Percentiles rank a stretch among this genome's conserved stretches.
Conservation (phyloP, 2,113 vertebrate genomes). For the Megalops atlanticus region DNA sequence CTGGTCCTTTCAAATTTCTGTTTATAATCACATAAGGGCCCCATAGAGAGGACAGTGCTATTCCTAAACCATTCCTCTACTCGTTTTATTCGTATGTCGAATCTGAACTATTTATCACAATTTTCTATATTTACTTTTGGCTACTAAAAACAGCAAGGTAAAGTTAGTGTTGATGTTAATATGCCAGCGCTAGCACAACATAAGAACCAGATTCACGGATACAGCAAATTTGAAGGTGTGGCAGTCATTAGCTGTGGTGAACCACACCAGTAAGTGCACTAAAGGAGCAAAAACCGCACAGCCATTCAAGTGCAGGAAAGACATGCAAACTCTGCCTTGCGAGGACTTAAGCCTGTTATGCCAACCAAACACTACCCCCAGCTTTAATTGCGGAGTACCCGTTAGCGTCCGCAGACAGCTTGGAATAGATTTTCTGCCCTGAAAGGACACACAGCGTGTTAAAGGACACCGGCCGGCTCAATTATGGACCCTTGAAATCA, state of each 20-base stretch:
- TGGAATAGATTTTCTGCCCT: too few relatives aligned
- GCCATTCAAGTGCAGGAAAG: neutral
- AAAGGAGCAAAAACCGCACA: neutral
- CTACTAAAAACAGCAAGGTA: neutral
- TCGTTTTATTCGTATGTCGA: too few relatives aligned
- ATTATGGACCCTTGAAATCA: too few relatives aligned
- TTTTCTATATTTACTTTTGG: neutral
- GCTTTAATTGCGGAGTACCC: neutral
- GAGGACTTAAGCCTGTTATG: neutral
- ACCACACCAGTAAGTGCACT: neutral
- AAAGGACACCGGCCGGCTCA: neutral
- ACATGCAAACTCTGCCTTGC: neutral
- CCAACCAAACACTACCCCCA: neutral
- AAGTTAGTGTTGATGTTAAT: neutral
- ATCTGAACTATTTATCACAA: too few relatives aligned
- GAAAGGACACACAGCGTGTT: neutral
- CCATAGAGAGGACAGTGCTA: too few relatives aligned
- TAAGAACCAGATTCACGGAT: neutral
- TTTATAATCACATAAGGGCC: too few relatives aligned
- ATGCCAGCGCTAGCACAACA: neutral
- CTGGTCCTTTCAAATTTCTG: too few relatives aligned
- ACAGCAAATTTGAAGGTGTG: neutral
- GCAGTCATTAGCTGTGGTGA: neutral
- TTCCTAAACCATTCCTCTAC: neutral
- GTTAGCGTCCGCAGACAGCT: too few relatives aligned